Conservation (phyloP, 1,140 invertebrate species). For the Drosophila sp. region DNA sequence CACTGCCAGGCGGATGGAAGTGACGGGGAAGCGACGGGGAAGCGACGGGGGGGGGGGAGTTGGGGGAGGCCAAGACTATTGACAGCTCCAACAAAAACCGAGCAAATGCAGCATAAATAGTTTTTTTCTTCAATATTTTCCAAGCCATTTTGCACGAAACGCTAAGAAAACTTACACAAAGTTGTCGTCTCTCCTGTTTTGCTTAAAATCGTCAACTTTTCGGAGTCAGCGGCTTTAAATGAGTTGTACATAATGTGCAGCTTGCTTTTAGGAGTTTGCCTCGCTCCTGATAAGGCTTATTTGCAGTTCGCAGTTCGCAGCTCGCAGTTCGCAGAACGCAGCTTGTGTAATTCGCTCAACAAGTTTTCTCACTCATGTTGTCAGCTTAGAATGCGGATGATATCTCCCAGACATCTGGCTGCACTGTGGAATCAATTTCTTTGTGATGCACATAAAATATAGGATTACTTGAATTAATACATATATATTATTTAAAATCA, state of each 20-base stretch:
- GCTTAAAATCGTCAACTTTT: conserved; percentile 33
- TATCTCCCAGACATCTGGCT: conserved; percentile 7
- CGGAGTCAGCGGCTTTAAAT: conserved; percentile 70
- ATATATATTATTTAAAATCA: too few relatives aligned
- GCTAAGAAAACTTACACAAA: conserved; percentile 61
- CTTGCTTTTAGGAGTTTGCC: conserved; percentile 36
- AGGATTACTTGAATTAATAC: too few relatives aligned
- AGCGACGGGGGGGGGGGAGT: too few relatives aligned
- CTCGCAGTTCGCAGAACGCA: conserved; percentile 24
- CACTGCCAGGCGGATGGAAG: conserved; percentile 25
- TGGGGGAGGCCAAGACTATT: conserved; percentile 61
- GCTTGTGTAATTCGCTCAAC: conserved; percentile 55
- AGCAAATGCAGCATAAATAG: conserved; percentile 76
- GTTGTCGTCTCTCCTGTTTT: conserved; percentile 52
- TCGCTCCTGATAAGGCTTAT: conserved; percentile 37
- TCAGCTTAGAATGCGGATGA: conserved; percentile 54
- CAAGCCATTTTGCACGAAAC: conserved; percentile 70
- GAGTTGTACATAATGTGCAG: conserved; percentile 66
- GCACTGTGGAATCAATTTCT: conserved; percentile 14
- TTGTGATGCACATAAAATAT: neutral
- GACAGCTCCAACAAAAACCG: conserved; percentile 65
- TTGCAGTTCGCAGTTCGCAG: conserved; percentile 30
- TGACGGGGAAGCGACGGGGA: too few relatives aligned
- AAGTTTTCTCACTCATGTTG: conserved; percentile 73
- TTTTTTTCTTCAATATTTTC: conserved; percentile 76